Conservation (phyloP, 2,113 vertebrate species). For the Malurus cyaneus region DNA sequence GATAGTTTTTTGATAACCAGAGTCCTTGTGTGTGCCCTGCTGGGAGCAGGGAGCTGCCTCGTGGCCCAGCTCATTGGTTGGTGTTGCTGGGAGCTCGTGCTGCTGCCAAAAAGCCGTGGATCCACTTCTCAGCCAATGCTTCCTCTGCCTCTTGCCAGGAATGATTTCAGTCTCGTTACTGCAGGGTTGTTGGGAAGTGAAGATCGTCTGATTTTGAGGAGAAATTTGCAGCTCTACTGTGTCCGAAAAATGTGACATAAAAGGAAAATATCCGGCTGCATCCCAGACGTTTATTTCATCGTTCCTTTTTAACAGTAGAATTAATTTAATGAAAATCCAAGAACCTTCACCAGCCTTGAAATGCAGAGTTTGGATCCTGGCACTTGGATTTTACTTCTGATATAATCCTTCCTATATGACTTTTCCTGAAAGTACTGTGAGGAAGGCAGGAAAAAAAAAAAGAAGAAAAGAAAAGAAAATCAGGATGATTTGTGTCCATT, state of each 20-base stretch:
- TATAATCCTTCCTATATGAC: background rate
- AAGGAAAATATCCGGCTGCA: background rate
- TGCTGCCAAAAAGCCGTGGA: background rate
- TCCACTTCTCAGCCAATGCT: background rate
- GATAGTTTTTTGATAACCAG: background rate
- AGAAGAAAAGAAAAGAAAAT: background rate
- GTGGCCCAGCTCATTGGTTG: rapidly evolving
- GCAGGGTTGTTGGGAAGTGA: rapidly evolving
- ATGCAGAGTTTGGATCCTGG: background rate
- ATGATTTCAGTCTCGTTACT: background rate
- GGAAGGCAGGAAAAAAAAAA: background rate
- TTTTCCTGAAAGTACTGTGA: background rate
- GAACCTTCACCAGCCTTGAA: background rate
- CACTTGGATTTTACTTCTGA: background rate
- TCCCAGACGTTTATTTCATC: background rate
- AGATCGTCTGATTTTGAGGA: background rate
- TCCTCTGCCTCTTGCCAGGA: background rate
- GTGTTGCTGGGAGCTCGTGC: background rate
- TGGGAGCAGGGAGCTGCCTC: background rate
- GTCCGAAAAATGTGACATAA: background rate
- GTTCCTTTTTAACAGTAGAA: background rate
- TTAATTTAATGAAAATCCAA: background rate
- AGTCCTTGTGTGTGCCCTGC: background rate
- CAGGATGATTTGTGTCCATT: conserved; percentile 27
- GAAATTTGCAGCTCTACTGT: background rate